Base-by-base conservation (phyloP, 2,113 vertebrate genomes). In the Phaetusa simplex region DNA sequence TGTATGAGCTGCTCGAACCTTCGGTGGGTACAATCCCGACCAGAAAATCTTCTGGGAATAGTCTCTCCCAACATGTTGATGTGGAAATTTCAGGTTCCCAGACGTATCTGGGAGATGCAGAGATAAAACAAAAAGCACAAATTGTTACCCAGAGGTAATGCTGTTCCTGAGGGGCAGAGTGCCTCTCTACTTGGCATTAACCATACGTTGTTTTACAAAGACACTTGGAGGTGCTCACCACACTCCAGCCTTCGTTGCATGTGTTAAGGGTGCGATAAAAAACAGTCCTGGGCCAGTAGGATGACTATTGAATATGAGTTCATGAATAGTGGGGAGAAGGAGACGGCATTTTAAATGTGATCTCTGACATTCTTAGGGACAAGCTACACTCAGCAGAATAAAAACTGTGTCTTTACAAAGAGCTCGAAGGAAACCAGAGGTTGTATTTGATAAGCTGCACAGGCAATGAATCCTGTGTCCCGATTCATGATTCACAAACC, bases 61-160 rank as follows among this genome's bases (percentile, higher is more conserved):
- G 32, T 3, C 17, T 69, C 34, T 88, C 24, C 30, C 42, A 53
- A 3, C 19, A 2, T 8, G 12, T 3, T 87, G n/a, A 4, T 17
- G 24, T 52, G 79, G 58, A 74, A 43, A 62, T 55, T 59, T 59
- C 77, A 78, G 38, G 5, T 59, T 86, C 32, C n/a, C 53, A 42
- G 40, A 5, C 0, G 0, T 8, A 16, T 9, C 18, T 55, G 36
- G 15, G n/a, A 74, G 56, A 20, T 1, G 3, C 42, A 81, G 85
- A 81, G 42, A 21, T 42, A 20, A 78, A 93, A 53, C 2, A 40
- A 32, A 30, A 30, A 42, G 16, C 29, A 64, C 11, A 6, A 18
- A 8, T 22, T 27, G 3, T 73, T 49, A 30, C 14, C 26, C 2
- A 2, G 32, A 42, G 18, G 16, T 38, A 42, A 11, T 45, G 58